Percentiles rank a stretch among this genome's conserved stretches.
phyloP scores from a whole-genome alignment of 2,113 vertebrate genomes.

The Aegithalos caudatus region DNA sequence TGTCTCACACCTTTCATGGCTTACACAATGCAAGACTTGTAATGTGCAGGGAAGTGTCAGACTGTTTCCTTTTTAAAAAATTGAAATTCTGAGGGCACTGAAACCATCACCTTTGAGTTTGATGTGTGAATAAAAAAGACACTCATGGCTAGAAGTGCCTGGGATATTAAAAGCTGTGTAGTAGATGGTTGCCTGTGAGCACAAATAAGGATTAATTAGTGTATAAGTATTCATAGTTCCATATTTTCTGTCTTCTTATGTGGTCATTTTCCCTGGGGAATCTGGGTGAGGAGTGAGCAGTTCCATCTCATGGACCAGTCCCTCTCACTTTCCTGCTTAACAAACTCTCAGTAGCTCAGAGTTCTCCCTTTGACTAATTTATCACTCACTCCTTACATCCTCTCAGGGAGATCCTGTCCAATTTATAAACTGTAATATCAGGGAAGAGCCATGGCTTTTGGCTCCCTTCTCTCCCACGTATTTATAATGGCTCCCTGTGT shows the following conservation, averaged over 20 bases:
- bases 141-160: background rate
- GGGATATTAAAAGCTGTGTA: background rate
- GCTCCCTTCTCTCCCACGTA: background rate
- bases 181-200: background rate
- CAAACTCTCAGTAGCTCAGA: background rate
- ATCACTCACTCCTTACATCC: background rate
- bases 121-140: background rate
- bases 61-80: background rate
- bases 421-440: background rate
- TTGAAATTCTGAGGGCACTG: background rate
- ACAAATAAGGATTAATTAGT: background rate
- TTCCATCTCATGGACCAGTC: background rate
- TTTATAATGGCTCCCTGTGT: background rate
- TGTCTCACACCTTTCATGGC: background rate
- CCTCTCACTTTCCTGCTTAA: background rate
- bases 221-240: background rate
- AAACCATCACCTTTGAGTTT: background rate
- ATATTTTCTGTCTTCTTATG: background rate
- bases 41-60: background rate
- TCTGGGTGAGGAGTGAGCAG: background rate
- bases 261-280: background rate
- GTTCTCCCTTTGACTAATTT: background rate
- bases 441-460: background rate
- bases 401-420: conserved; percentile 9
- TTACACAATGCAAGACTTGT: background rate